phyloP scores from a whole-genome alignment of 2,113 vertebrate genomes.

The Festucalex cinctus region DNA sequence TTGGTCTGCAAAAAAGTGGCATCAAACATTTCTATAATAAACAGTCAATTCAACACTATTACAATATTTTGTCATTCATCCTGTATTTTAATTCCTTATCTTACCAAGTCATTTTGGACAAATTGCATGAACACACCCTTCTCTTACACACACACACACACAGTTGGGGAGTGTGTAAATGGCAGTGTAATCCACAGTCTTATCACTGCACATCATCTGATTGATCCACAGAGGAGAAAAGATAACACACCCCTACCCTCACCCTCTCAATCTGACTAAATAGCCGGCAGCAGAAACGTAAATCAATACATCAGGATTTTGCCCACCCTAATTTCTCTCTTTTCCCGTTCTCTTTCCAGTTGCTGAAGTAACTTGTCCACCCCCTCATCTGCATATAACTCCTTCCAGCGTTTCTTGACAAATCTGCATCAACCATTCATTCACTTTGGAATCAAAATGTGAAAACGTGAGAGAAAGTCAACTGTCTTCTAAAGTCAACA shows the following conservation, averaged over 20 bases:
- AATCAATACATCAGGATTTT: conserved; percentile 57
- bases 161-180: conserved; percentile 54
- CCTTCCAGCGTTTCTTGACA: conserved; percentile 8
- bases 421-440: conserved; percentile 8
- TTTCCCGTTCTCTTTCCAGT: conserved; percentile 26
- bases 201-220: conserved; percentile 71
- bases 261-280: conserved; percentile 46
- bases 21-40: too few relatives aligned
- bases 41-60: too few relatives aligned
- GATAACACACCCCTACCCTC: conserved; percentile 38
- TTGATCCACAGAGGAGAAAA: conserved; percentile 63
- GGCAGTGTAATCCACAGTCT: conserved; percentile 60
- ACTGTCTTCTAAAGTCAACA: conserved; percentile 26
- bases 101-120: background rate
- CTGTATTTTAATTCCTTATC: too few relatives aligned
- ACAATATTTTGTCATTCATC: too few relatives aligned
- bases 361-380: conserved; percentile 28
- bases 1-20: too few relatives aligned
- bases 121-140: conserved; percentile 8
- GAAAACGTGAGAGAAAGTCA: background rate
- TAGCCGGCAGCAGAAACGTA: conserved; percentile 46
- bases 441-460: conserved; percentile 16
- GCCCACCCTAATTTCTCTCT: conserved; percentile 28
- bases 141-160: conserved; percentile 13
- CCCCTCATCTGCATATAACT: conserved; percentile 15